Percentiles rank a stretch among this genome's conserved stretches.
Conservation (phyloP, 2,888 invertebrate species). For the Brachyptera risi region DNA sequence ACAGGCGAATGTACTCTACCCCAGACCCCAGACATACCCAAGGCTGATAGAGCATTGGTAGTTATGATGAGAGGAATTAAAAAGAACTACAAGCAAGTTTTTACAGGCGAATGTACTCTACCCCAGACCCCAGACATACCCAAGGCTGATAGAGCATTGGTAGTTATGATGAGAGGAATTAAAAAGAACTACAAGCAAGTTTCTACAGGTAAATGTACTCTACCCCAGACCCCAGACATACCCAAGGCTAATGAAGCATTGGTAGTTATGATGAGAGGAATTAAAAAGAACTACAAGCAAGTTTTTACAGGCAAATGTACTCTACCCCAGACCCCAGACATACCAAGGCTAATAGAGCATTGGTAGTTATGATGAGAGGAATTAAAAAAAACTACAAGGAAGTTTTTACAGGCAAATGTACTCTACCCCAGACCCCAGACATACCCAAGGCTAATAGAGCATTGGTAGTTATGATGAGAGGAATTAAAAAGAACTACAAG, state of each 20-base stretch:
- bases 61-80: conserved; percentile 20
- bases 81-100: conserved; percentile 14
- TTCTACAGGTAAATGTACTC: too few relatives aligned
- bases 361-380: conserved; percentile 13
- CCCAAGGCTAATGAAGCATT: not conserved
- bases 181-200: conserved; percentile 18
- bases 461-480: conserved; percentile 12
- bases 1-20: too few relatives aligned
- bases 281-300: conserved; percentile 16
- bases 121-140: too few relatives aligned
- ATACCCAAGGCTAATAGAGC: not conserved
- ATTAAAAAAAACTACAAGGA: conserved; percentile 18
- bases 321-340: too few relatives aligned
- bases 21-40: too few relatives aligned
- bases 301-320: too few relatives aligned
- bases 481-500: conserved; percentile 18
- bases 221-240: too few relatives aligned
- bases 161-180: conserved; percentile 16
- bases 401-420: too few relatives aligned
- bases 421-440: too few relatives aligned
- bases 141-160: not conserved
- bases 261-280: conserved; percentile 15
- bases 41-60: not conserved
- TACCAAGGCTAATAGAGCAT: not conserved
- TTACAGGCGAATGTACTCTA: too few relatives aligned